Evolutionary conservation across 2,888 invertebrate genomes (phyloP), one percentile per base, ranked within the genome.

Genomic region (Nomada goodeniana): DNA sequence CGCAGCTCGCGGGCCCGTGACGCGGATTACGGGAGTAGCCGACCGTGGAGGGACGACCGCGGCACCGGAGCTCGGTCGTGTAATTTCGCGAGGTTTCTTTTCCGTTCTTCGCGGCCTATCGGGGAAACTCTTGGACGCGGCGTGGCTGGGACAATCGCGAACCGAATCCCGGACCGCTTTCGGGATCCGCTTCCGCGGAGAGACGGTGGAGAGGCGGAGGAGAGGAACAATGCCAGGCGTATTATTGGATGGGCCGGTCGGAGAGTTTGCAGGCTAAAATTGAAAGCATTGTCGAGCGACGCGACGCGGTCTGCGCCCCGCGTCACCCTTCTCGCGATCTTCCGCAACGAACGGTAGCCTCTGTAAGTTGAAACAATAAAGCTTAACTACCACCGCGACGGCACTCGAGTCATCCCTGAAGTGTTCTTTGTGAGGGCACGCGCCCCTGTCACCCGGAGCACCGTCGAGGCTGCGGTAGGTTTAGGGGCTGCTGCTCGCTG

Each of bases 341-440:
- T 79, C 83, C 81, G 80, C 86, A 70, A 80, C 23, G 76, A 65
- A 61, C 84, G 80, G 72, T 60, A 47, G 79, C 77, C 82, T 86
- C 85, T 74, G 81, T 85, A 88, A 90, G 89, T 91, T 90, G 92
- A 91, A 92, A 92, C 92, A 92, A 92, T 92, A 88, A 90, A 87
- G 89, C 89, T 90, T 90, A 91, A 91, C 92, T 91, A 91, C 89
- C 86, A 88, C 84, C 83, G 87, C 84, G 89, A 87, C 85, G 86
- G 85, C 89, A 91, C 92, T 92, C 92, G 91, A 92, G 91, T 92
- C 92, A 92, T 92, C 91, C 89, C 88, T 90, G 83, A 89, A 92
- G 92, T 89, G 91, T 84, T 91, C 90, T 92, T 92, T 92, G 92
- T 92, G 90, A 92, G 92, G 91, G 90, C 92, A 92, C 92, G 92